Base-by-base conservation (phyloP, 2,888 invertebrate species). In the Deilephila porcellus region DNA sequence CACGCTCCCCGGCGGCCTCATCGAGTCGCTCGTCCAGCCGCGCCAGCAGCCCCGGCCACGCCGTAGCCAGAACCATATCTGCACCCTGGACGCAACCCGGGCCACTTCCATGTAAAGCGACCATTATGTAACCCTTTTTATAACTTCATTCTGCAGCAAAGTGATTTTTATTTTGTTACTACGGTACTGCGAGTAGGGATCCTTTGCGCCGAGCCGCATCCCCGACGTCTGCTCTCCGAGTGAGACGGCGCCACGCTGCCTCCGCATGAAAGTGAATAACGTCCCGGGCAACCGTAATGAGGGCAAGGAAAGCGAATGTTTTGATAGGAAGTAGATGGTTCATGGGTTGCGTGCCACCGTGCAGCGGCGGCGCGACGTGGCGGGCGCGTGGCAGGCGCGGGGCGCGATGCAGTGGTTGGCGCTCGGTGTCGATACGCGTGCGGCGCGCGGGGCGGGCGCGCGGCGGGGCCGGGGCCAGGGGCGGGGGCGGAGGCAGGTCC, bases 341-440 rank as follows among this genome's bases (percentile, higher is more conserved):
- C 78, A 73, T 79, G 82, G 84, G 82, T 82, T 82, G 86, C 85
- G 86, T 86, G 84, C 76, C 52, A 81, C 77, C 74, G 77, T 76
- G 76, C 25, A 34, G 71, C 72, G 76, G 77, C 80, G 79, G 74
- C 78, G 80, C 76, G 75, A 79, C 81, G 80, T 64, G 82, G 78
- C 74, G 77, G 76, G 77, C 79, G 81, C 74, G 76, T 52, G 60
- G 71, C 72, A 76, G 78, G 80, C 80, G 75, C 78, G 80, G 76
- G 75, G 79, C 81, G 81, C 88, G 91, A 86, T 92, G 93, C 93
- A 91, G 93, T 88, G 90, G 90, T 88, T 85, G 90, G 87, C 87
- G 87, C 87, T 86, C 87, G 90, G 90, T 93, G 91, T 92, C 93
- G 88, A 92, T 92, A 92, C 74, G 81, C 76, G 79, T 79, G 76